phyloP scores from a whole-genome alignment of 2,113 vertebrate genomes.

The Nestor notabilis region DNA sequence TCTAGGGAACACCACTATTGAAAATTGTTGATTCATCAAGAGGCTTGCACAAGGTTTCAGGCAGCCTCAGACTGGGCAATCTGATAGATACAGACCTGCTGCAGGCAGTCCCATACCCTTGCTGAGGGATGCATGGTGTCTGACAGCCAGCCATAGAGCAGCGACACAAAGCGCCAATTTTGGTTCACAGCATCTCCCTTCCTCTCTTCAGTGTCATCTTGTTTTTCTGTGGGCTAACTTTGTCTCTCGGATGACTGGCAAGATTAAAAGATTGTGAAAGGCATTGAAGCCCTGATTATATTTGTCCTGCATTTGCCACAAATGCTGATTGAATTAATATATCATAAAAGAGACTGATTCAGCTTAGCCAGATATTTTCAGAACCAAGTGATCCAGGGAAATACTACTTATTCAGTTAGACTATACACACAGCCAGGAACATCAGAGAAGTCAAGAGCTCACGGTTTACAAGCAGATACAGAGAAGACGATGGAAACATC shows the following conservation, averaged over 20 bases:
- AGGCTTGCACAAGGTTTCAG: neutral
- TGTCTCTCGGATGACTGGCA: neutral
- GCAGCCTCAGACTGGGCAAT: neutral
- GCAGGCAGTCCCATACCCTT: neutral
- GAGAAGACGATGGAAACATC: neutral
- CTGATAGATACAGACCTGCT: neutral
- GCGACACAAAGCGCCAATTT: neutral
- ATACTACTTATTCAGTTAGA: neutral
- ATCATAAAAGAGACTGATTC: neutral
- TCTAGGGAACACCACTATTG: neutral
- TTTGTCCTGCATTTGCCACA: neutral
- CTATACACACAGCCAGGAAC: neutral
- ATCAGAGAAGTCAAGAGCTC: neutral
- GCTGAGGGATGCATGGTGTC: rapidly evolving
- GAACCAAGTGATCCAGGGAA: neutral
- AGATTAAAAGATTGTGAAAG: neutral
- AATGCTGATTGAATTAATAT: neutral
- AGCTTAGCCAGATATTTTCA: neutral
- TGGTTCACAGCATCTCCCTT: neutral
- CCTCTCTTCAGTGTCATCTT: neutral
- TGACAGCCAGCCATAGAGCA: neutral
- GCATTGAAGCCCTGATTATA: neutral
- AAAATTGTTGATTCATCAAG: neutral
- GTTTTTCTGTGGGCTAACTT: neutral
- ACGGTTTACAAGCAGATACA: neutral